A percentile compares a stretch with the other conserved stretches of the same genome.
Evolutionary conservation across 2,888 invertebrate species (phyloP).

Genomic region (Lottia scabra): DNA sequence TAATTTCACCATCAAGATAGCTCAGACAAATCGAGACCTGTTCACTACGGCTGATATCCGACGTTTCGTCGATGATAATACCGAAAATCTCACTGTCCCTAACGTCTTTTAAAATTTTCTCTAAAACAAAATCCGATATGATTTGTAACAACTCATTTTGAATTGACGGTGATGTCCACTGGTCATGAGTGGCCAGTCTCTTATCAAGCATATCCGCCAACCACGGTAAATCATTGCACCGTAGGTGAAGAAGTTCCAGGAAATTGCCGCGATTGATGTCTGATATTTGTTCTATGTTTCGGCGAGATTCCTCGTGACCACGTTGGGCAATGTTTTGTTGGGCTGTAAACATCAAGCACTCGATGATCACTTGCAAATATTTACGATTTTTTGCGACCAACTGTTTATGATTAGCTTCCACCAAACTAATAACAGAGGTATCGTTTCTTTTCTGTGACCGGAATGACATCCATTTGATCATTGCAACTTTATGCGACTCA

Average conservation of each 20-base stretch:
- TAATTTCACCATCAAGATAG: neutral
- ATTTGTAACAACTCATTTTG: neutral
- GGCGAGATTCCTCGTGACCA: neutral
- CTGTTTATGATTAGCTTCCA: neutral
- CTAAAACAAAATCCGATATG: neutral
- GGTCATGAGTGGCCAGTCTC: neutral
- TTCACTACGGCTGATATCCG: neutral
- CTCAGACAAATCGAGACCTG: neutral
- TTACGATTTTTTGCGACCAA: neutral
- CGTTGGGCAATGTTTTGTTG: neutral
- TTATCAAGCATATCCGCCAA: neutral
- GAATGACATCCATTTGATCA: neutral
- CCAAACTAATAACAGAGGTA: neutral
- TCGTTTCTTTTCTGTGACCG: neutral
- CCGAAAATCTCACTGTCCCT: neutral
- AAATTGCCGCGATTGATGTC: neutral
- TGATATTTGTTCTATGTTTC: neutral
- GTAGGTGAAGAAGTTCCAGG: neutral
- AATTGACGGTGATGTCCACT: slow-evolving; percentile 7
- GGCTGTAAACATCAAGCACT: neutral
- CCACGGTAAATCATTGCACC: neutral
- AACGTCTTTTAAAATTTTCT: slow-evolving; percentile 1
- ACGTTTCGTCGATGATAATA: neutral
- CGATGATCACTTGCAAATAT: neutral
- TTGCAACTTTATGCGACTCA: neutral